Evolutionary conservation across 2,797 vertebrate genomes (phyloP).

Genomic region (Rhadinocentrus ornatus): DNA sequence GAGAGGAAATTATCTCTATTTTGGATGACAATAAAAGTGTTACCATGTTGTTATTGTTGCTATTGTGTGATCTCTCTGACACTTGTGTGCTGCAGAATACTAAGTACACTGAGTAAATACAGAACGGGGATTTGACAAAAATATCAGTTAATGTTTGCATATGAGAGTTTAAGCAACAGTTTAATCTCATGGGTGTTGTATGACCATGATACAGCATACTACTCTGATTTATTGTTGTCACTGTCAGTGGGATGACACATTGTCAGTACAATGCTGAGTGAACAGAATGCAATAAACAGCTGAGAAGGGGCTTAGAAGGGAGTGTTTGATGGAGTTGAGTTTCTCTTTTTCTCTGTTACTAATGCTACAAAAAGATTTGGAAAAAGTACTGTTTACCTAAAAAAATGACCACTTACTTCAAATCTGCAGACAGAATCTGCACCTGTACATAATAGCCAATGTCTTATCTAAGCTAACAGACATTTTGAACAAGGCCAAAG

Average conservation of each 20-base stretch:
- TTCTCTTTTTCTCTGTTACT: slow-evolving; percentile 3
- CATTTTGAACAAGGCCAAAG: no score
- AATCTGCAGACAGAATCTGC: not conserved
- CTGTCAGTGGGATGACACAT: slow-evolving; percentile 36
- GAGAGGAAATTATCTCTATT: slow-evolving; percentile 67
- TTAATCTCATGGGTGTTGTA: slow-evolving; percentile 15
- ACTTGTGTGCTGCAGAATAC: slow-evolving; percentile 31
- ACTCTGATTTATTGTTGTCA: slow-evolving; percentile 47
- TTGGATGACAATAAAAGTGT: slow-evolving; percentile 66
- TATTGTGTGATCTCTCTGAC: slow-evolving; percentile 61
- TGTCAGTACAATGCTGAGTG: slow-evolving; percentile 21
- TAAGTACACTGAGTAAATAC: slow-evolving; percentile 35
- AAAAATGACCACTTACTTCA: not conserved
- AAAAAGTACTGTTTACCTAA: not conserved
- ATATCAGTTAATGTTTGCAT: slow-evolving; percentile 39
- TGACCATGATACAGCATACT: slow-evolving; percentile 19
- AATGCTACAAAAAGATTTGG: not conserved
- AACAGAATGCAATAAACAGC: slow-evolving; percentile 38
- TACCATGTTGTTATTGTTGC: slow-evolving; percentile 67
- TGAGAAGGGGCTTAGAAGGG: slow-evolving; percentile 23
- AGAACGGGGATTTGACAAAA: slow-evolving; percentile 42
- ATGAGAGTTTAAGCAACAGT: slow-evolving; percentile 38
- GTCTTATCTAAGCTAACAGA: no score
- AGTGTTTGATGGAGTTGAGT: slow-evolving; percentile 30
- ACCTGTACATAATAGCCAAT: not conserved